phyloP scores from a whole-genome alignment of 2,797 vertebrate species.

The Hippocampus kuda region DNA sequence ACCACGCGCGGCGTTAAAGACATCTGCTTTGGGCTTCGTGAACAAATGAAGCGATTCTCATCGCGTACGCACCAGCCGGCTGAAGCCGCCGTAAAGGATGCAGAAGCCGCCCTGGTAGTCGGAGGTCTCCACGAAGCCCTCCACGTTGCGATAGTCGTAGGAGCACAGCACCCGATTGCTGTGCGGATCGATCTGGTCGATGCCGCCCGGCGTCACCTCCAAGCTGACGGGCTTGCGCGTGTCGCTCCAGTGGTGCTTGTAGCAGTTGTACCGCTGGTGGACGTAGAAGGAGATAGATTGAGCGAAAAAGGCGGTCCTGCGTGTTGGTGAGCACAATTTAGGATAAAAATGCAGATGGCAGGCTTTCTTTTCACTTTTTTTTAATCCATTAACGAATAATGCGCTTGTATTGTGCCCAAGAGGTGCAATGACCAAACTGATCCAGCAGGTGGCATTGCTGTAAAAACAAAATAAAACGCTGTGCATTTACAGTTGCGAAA shows the following conservation, averaged over 20 bases:
- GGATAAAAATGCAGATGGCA: too few relatives aligned
- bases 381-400: too few relatives aligned
- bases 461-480: too few relatives aligned
- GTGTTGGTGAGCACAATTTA: neutral
- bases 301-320: neutral
- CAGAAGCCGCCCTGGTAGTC: slow-evolving; percentile 97
- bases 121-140: slow-evolving; percentile 89
- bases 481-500: too few relatives aligned
- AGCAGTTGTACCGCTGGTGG: slow-evolving; percentile 90
- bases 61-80: slow-evolving; percentile 78
- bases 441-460: too few relatives aligned
- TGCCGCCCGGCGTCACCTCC: slow-evolving; percentile 94
- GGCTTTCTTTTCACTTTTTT: too few relatives aligned
- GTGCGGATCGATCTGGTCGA: slow-evolving; percentile 91
- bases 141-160: slow-evolving; percentile 94
- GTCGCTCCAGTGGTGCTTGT: slow-evolving; percentile 98
- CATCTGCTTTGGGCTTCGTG: neutral
- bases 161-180: slow-evolving; percentile 90
- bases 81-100: slow-evolving; percentile 92
- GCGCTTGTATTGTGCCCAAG: too few relatives aligned
- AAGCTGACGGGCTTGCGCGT: slow-evolving; percentile 76
- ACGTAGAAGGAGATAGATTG: neutral
- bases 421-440: too few relatives aligned
- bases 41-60: too few relatives aligned
- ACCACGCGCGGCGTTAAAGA: neutral